These are phyloP conservation scores for Rostratula benghalensis DNA, from an alignment of 2,113 vertebrate genomes.

Conservation along the genomic window DNA sequence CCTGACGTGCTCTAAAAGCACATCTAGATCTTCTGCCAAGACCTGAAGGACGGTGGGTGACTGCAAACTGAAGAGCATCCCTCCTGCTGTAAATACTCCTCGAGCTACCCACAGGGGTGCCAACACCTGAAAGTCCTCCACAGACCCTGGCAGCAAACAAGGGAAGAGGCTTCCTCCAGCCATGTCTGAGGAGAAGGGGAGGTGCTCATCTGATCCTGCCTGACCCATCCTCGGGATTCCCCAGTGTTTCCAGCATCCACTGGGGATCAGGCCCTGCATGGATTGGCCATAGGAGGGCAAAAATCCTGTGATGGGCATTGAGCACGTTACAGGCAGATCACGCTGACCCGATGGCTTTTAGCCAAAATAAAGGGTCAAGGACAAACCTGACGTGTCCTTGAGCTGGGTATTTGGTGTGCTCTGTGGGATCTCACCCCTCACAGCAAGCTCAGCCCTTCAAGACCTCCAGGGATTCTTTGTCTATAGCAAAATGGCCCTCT, in stretches of 20 bases:
- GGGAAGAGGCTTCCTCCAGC: not conserved
- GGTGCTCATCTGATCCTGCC: not conserved
- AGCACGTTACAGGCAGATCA: accelerated
- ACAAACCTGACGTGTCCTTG: not conserved
- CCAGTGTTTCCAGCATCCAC: not conserved
- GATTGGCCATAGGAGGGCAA: not conserved
- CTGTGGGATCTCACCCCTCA: not conserved
- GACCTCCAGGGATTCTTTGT: not conserved
- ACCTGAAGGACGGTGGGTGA: not conserved
- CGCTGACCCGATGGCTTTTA: not conserved
- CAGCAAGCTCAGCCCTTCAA: not conserved
- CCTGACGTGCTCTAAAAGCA: too few relatives aligned
- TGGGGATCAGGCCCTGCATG: not conserved
- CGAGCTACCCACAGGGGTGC: not conserved
- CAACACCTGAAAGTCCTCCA: not conserved
- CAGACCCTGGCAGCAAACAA: not conserved
- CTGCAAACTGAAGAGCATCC: not conserved
- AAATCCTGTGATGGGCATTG: not conserved
- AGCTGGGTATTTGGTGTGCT: accelerated
- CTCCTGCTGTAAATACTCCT: not conserved
- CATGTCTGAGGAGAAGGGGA: not conserved
- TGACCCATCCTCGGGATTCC: not conserved
- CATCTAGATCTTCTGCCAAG: not conserved
- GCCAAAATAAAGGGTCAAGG: not conserved
- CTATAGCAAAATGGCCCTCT: not conserved